Conservation (phyloP, 2,888 invertebrate genomes). For the Proisotoma minuta region DNA sequence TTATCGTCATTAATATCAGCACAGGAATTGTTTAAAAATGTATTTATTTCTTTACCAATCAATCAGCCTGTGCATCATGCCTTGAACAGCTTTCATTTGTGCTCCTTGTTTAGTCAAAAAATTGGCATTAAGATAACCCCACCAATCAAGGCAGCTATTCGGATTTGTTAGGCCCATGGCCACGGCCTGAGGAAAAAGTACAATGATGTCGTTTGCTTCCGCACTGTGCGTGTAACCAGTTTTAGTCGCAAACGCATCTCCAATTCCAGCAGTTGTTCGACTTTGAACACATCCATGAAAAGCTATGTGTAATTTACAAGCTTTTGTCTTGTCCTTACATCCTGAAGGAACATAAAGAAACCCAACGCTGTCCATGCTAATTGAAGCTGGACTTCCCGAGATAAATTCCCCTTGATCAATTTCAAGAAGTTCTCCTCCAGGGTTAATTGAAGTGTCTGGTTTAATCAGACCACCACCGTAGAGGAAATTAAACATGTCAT, state of each 20-base stretch:
- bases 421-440: slow-evolving; percentile 24
- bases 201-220: slow-evolving; percentile 41
- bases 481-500: slow-evolving; percentile 48
- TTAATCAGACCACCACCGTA: slow-evolving; percentile 44
- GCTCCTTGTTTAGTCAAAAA: slow-evolving; percentile 26
- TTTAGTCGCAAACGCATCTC: slow-evolving; percentile 35
- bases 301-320: slow-evolving; percentile 43
- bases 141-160: background rate
- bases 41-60: slow-evolving; percentile 19
- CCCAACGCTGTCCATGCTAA: slow-evolving; percentile 32
- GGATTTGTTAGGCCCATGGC: background rate
- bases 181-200: slow-evolving; percentile 43
- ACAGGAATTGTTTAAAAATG: background rate
- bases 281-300: slow-evolving; percentile 46
- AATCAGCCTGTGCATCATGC: slow-evolving; percentile 31
- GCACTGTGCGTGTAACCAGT: slow-evolving; percentile 40
- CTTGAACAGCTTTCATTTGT: slow-evolving; percentile 35
- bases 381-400: slow-evolving; percentile 24
- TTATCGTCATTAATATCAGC: slow-evolving; percentile 4
- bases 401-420: slow-evolving; percentile 46
- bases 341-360: slow-evolving; percentile 43
- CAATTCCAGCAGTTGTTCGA: slow-evolving; percentile 21
- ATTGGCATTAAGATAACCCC: background rate
- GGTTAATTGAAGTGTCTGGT: slow-evolving; percentile 19
- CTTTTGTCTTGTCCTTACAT: slow-evolving; percentile 30